These are phyloP conservation scores for Thripadectes ignobilis DNA, from an alignment of 2,797 vertebrate genomes.

Conservation along the genomic window DNA sequence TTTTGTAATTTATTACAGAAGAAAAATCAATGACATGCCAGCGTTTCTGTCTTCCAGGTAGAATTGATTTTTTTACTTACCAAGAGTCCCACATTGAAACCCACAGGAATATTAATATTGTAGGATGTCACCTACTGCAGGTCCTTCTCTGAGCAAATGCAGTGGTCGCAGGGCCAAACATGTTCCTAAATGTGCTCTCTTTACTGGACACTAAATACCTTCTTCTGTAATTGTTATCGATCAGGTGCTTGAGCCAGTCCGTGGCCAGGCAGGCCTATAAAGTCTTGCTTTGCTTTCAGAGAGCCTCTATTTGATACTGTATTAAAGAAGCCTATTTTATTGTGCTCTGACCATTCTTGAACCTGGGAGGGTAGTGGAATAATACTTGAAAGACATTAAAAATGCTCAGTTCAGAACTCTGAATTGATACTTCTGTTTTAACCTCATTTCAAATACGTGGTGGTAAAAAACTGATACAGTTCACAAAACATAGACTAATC, in stretches of 20 bases:
- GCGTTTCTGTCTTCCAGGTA: neutral
- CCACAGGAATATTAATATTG: neutral
- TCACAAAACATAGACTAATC: neutral
- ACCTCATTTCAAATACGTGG: neutral
- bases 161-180: neutral
- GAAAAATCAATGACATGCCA: neutral
- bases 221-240: constrained; percentile 26
- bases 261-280: neutral
- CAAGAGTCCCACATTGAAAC: neutral
- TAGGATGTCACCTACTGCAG: neutral
- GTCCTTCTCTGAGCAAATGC: neutral
- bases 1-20: neutral
- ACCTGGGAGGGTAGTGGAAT: neutral
- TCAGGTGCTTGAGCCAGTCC: neutral
- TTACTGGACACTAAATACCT: neutral
- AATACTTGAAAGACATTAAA: neutral
- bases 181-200: neutral
- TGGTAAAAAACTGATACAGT: neutral
- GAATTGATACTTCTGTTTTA: neutral
- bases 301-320: neutral
- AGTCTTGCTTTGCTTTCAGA: neutral
- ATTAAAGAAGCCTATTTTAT: neutral
- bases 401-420: neutral
- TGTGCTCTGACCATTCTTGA: neutral
- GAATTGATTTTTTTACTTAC: constrained; percentile 2